Conservation (phyloP, 2,113 vertebrate genomes). For the Hiodon alosoides region DNA sequence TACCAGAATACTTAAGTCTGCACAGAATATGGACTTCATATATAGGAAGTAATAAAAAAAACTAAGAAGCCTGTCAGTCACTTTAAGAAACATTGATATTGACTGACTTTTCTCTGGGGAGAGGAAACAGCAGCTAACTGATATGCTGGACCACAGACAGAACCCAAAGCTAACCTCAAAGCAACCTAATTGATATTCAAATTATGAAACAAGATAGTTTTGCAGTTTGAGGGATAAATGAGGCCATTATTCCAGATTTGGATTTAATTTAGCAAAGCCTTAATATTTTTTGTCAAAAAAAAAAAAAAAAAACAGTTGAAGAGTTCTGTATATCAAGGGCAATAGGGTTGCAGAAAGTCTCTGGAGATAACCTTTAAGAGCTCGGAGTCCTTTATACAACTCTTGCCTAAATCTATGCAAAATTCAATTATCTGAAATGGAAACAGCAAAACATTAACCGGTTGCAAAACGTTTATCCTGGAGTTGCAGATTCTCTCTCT, state of each 20-base stretch:
- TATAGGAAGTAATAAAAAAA: too few relatives aligned
- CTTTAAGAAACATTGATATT: too few relatives aligned
- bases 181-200: neutral
- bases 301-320: neutral
- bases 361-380: slow-evolving; percentile 11
- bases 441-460: neutral
- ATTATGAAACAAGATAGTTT: neutral
- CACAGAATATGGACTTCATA: too few relatives aligned
- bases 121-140: too few relatives aligned
- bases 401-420: slow-evolving; percentile 17
- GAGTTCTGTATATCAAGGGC: neutral
- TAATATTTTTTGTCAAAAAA: neutral
- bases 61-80: too few relatives aligned
- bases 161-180: neutral
- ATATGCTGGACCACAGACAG: neutral
- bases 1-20: too few relatives aligned
- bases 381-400: neutral
- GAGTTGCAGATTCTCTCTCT: neutral
- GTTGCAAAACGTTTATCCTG: neutral
- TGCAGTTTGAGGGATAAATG: neutral
- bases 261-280: neutral
- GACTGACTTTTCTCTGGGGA: too few relatives aligned
- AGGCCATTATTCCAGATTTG: neutral
- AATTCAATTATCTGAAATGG: slow-evolving; percentile 1
- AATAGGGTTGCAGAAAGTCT: neutral